Evolutionary conservation across 1,140 invertebrate genomes (phyloP), one percentile per base, ranked within the genome.

Genomic region (Grapholita molesta): DNA sequence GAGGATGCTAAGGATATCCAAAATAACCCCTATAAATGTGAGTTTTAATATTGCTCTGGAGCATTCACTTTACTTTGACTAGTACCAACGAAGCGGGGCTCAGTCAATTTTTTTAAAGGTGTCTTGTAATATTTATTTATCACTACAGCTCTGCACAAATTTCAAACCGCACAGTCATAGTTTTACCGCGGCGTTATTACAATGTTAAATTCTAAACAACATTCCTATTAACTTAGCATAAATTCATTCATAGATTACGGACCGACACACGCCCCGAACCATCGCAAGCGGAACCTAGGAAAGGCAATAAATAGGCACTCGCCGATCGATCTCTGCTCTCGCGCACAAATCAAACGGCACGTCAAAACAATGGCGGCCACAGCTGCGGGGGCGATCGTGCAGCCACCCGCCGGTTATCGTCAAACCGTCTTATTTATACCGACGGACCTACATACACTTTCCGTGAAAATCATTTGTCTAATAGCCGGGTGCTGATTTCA

Each of bases 331-430:
- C 79, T 75, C 69, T 70, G 77, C 78, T 79, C 78, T 72, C 74
- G 80, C 78, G 80, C 83, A 88, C 84, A 88, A 88, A 88, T 86
- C 84, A 85, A 79, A 77, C 68, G 74, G 70, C 72, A 84, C 82
- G 82, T 85, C 83, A 83, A 83, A 86, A 79, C 82, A 80, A 83
- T 84, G 80, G 81, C 73, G 79, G 79, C 66, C 70, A 72, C 73
- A 74, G 80, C 84, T 88, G 82, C 82, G 78, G 82, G 80, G 83
- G 84, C 83, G 82, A 84, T 88, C 82, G 82, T 88, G 82, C 77
- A 75, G 71, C 76, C 75, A 75, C 76, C 79, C 80, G 80, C 74
- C 75, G 83, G 72, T 82, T 82, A 84, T 82, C 84, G 77, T 77
- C 74, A 74, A 75, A 73, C 69, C 69, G 70, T 68, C 69, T 75